Evolutionary conservation across 2,888 invertebrate species (phyloP).

Genomic region (Lapara coniferarum): DNA sequence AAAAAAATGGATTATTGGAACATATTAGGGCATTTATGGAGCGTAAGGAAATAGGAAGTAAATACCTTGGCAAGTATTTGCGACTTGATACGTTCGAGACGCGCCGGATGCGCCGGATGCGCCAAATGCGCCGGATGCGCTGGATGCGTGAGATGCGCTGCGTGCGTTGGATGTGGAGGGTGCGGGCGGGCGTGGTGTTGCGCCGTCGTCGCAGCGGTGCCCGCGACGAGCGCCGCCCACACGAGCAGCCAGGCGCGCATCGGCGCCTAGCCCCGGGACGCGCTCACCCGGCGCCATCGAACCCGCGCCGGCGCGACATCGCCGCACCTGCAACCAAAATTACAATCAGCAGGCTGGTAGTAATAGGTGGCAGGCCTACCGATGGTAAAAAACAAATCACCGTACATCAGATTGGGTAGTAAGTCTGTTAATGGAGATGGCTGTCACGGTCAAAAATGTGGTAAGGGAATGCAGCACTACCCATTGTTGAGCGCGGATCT

Average conservation of each 20-base stretch:
- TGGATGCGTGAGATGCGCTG: slow-evolving; percentile 5
- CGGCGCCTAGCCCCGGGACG: slow-evolving; percentile 75
- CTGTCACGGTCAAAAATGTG: no score
- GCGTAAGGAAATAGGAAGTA: no score
- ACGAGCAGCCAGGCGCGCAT: slow-evolving; percentile 79
- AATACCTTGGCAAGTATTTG: slow-evolving; percentile 67
- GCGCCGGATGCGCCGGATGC: slow-evolving; percentile 57
- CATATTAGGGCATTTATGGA: no score
- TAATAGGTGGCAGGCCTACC: background rate
- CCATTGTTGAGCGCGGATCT: no score
- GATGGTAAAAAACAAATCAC: no score
- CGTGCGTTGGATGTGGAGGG: slow-evolving; percentile 44
- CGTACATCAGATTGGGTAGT: no score
- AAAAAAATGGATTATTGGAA: no score
- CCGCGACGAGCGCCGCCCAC: slow-evolving; percentile 80
- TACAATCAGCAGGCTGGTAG: background rate
- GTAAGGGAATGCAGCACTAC: no score
- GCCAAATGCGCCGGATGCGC: slow-evolving; percentile 56
- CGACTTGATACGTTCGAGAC: slow-evolving; percentile 66
- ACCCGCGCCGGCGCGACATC: slow-evolving; percentile 75
- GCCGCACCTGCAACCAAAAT: slow-evolving; percentile 59
- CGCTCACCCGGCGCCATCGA: slow-evolving; percentile 78
- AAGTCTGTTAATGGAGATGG: no score
- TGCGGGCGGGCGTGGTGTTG: slow-evolving; percentile 44
- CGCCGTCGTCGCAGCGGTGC: slow-evolving; percentile 57